A percentile compares a stretch with the other conserved stretches of the same genome.
Evolutionary conservation across 2,888 invertebrate species (phyloP).

Genomic region (Drosophila infuscata): DNA sequence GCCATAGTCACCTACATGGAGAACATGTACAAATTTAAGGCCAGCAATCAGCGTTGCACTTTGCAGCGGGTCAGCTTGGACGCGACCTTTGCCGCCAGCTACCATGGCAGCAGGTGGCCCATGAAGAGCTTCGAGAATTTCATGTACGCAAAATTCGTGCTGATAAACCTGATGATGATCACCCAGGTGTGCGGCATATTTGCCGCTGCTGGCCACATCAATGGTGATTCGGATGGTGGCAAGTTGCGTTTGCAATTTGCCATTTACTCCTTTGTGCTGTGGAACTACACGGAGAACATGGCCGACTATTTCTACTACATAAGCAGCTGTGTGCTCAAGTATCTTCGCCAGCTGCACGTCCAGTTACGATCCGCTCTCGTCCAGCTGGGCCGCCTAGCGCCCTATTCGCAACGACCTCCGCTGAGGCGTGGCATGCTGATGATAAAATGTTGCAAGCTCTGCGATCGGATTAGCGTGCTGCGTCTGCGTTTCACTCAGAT

Average conservation of each 20-base stretch:
- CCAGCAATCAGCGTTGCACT: conserved; percentile 63
- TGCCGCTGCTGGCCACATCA: conserved; percentile 41
- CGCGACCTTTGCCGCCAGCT: conserved; percentile 48
- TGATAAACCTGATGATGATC: conserved; percentile 78
- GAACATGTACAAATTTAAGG: conserved; percentile 66
- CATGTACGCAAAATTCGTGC: conserved; percentile 70
- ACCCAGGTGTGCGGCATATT: conserved; percentile 69
- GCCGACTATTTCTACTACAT: conserved; percentile 79
- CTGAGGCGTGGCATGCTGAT: conserved; percentile 38
- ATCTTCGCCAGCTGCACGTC: conserved; percentile 64
- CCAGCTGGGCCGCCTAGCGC: conserved; percentile 28
- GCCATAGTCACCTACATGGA: conserved; percentile 75
- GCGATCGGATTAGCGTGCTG: conserved; percentile 60
- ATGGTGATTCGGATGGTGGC: background rate
- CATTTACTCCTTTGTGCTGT: conserved; percentile 74
- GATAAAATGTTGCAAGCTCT: conserved; percentile 48
- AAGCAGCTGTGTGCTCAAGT: conserved; percentile 68
- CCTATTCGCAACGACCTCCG: background rate
- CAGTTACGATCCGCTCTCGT: conserved; percentile 45
- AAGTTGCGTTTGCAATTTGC: conserved; percentile 63
- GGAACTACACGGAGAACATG: conserved; percentile 82
- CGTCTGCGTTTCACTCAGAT: conserved; percentile 50
- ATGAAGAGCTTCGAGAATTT: conserved; percentile 65
- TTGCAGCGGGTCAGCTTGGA: conserved; percentile 64
- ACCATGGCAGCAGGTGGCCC: conserved; percentile 38